Evolutionary conservation across 2,797 vertebrate genomes (phyloP), one percentile per base, ranked within the genome.

Genomic region (Furcifer pardalis): DNA sequence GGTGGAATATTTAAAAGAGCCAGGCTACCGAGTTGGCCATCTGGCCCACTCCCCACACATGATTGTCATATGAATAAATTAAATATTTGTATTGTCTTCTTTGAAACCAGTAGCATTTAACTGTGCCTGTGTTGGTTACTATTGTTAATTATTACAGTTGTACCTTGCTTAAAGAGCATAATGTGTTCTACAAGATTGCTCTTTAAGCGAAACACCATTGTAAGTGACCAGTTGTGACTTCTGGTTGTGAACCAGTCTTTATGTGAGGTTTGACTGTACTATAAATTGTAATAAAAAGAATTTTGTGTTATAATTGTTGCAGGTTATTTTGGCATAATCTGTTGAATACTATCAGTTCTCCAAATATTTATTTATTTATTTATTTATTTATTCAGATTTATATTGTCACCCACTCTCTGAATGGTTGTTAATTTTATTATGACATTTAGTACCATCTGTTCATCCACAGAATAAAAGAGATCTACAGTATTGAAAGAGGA

Each of bases 401-500:
- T n/a, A n/a, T n/a, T n/a, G n/a, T n/a, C n/a, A n/a, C n/a, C n/a
- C n/a, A n/a, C n/a, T 62, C 76, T 68, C 32, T 85, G 66, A 52
- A 60, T 77, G 27, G 60, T 81, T 81, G n/a, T 69, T 80, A 65
- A 59, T 86, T 46, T 81, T 88, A 79, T 60, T 7, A 2, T 74
- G 27, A 42, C 80, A 1, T 74, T n/a, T 88, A 79, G n/a, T 88
- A 89, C 88, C 62, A 87, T 82, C 0, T 32, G 37, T 76, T 91
- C 40, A 86, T 3, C 91, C 82, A 77, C 92, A 99, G 98, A 96
- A 96, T 99, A 81, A 99, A 99, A 95, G 97, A 96, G 17, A 90
- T 99, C 5, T 96, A 97, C 87, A 97, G 96, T 93, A 97, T 98
- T 90, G 91, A 94, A 81, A 83, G 95, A 92, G 96, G 96, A 79